phyloP scores from a whole-genome alignment of 2,113 vertebrate genomes.

The Amphiprion ocellaris region DNA sequence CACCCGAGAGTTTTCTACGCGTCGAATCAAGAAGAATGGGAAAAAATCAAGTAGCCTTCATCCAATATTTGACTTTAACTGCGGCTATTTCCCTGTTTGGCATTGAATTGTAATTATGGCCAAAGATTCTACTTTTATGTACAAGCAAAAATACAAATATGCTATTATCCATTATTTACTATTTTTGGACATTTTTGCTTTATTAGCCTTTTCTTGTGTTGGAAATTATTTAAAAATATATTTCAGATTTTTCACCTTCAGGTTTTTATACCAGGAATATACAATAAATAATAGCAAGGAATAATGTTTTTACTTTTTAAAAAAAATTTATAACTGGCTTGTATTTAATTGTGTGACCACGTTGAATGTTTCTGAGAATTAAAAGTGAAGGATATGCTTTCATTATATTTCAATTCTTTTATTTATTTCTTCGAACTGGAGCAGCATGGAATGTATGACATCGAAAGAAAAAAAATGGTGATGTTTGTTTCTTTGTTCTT shows the following conservation, averaged over 20 bases:
- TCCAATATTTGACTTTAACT: constrained; percentile 25
- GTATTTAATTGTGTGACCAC: constrained; percentile 16
- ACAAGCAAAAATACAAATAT: background rate
- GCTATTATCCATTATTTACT: background rate
- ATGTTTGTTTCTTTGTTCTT: constrained; percentile 76
- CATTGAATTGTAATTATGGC: constrained; percentile 6
- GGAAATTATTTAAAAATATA: background rate
- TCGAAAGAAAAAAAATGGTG: constrained; percentile 85
- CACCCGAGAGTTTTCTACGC: constrained; percentile 62
- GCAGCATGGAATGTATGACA: constrained; percentile 98
- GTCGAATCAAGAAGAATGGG: constrained; percentile 36
- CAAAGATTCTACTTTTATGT: background rate
- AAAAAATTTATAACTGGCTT: background rate
- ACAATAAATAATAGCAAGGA: background rate
- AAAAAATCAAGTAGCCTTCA: constrained; percentile 27
- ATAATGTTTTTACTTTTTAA: background rate
- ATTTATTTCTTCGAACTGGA: constrained; percentile 89
- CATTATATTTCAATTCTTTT: constrained; percentile 84
- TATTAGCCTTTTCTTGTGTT: background rate
- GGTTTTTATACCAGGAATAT: background rate
- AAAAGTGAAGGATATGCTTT: constrained; percentile 62
- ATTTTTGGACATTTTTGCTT: background rate
- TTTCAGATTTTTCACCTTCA: background rate
- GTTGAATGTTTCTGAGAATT: constrained; percentile 42
- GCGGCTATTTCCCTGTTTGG: constrained; percentile 3